Conservation (phyloP, 1,140 invertebrate species). For the Cyclina sinensis region DNA sequence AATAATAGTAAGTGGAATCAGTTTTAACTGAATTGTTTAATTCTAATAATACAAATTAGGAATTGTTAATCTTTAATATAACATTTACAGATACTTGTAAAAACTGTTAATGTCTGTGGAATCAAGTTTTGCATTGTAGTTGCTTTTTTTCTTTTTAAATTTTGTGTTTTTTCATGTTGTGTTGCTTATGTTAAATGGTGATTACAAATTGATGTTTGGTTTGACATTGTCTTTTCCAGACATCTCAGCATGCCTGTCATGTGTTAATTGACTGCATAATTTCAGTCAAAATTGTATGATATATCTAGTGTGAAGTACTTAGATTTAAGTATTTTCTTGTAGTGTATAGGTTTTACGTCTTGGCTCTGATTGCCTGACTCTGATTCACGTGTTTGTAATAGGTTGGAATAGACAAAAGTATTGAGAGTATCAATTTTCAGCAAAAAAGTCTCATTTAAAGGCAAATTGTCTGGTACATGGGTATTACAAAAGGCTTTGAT, state of each 20-base stretch:
- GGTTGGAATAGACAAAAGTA: constrained; percentile 4
- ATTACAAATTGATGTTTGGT: background rate
- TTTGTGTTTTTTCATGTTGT: no score
- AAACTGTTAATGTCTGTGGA: no score
- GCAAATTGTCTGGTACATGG: background rate
- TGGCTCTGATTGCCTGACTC: background rate
- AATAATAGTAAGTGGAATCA: no score
- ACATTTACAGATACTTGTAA: no score
- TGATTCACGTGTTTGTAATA: constrained; percentile 6
- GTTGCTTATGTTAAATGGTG: no score
- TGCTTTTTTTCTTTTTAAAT: no score
- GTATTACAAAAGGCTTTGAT: background rate
- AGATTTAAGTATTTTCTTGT: background rate
- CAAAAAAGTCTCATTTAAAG: constrained; percentile 12
- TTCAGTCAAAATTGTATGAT: background rate
- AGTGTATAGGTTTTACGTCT: background rate
- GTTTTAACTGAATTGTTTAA: no score
- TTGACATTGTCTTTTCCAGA: background rate
- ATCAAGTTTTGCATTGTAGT: no score
- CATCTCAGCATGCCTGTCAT: background rate
- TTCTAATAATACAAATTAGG: no score
- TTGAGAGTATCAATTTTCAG: background rate
- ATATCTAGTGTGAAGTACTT: background rate
- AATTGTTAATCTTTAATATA: no score
- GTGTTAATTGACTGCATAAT: constrained; percentile 17